These are phyloP conservation scores for Semicossyphus pulcher DNA, from an alignment of 2,113 vertebrate species.

Conservation along the genomic window DNA sequence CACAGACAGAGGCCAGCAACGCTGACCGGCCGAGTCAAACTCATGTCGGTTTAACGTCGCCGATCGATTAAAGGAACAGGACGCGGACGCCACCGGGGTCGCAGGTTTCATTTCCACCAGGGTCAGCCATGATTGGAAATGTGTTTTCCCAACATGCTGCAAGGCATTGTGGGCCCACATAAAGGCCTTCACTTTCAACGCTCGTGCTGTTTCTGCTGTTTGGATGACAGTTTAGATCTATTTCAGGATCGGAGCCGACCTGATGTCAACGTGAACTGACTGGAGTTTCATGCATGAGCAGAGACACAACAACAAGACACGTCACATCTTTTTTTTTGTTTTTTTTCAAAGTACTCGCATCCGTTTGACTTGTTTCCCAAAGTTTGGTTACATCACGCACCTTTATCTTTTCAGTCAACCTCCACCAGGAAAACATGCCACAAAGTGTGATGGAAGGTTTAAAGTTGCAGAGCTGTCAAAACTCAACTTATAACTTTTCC, in stretches of 20 bases:
- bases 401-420: background rate
- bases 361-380: background rate
- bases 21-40: background rate
- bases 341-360: background rate
- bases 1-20: background rate
- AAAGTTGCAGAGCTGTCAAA: background rate
- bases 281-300: background rate
- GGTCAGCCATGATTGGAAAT: conserved; percentile 19
- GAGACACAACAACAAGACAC: background rate
- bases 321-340: background rate
- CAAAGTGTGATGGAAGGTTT: background rate
- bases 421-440: background rate
- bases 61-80: conserved; percentile 5
- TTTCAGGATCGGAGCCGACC: conserved; percentile 2
- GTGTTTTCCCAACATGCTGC: background rate
- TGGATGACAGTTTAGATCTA: background rate
- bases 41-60: background rate
- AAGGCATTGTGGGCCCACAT: conserved; percentile 20
- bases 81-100: background rate
- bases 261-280: background rate
- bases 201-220: background rate
- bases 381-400: background rate
- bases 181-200: background rate
- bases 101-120: background rate
- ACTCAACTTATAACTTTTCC: background rate